Conservation (phyloP, 2,888 invertebrate genomes). For the Anoncus sp. region DNA sequence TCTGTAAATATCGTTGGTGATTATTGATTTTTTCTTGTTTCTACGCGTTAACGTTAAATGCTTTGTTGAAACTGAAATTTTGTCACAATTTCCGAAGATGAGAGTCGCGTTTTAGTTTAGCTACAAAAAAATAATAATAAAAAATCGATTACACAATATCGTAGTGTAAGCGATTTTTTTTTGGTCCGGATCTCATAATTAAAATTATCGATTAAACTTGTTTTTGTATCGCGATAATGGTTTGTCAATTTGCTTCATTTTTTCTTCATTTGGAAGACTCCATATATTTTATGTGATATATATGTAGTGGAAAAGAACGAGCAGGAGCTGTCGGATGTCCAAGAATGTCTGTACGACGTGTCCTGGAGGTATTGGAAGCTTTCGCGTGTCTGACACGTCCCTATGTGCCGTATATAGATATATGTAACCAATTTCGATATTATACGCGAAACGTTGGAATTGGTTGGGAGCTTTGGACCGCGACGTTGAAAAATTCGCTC, state of each 20-base stretch:
- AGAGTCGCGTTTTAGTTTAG: neutral
- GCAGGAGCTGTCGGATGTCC: neutral
- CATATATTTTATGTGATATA: neutral
- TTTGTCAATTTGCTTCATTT: no score
- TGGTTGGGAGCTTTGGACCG: slow-evolving; percentile 6
- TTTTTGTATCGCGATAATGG: no score
- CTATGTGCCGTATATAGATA: neutral
- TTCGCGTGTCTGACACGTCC: slow-evolving; percentile 25
- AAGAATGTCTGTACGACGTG: slow-evolving; percentile 25
- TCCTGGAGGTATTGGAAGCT: slow-evolving; percentile 29
- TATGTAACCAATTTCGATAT: slow-evolving; percentile 38
- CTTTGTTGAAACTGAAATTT: no score
- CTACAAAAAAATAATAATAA: neutral
- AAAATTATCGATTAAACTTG: no score
- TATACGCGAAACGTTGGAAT: slow-evolving; percentile 16
- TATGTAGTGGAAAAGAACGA: neutral
- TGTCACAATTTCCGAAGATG: no score
- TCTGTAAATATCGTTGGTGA: no score
- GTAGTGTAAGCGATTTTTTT: neutral
- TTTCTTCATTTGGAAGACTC: neutral
- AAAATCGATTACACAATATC: no score
- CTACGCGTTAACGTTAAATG: no score
- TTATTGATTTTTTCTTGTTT: no score
- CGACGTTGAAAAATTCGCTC: neutral
- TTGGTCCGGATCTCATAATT: neutral